Conservation (phyloP, 2,888 invertebrate species). For the Spodoptera littoralis region DNA sequence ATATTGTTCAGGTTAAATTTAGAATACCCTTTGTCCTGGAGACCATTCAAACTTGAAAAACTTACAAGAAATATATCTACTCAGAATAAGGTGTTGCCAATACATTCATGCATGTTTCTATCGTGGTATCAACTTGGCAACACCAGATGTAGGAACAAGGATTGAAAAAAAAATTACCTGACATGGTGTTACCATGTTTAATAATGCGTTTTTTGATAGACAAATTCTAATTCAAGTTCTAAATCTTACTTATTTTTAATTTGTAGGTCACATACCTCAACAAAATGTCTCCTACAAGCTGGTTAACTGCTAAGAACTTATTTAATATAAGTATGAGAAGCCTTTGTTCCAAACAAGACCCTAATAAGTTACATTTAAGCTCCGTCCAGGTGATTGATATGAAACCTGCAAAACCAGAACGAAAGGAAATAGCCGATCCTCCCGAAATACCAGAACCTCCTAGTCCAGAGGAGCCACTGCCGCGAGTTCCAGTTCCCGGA, state of each 20-base stretch:
- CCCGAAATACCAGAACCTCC: constrained; percentile 34
- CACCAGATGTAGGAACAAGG: background rate
- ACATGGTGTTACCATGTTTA: background rate
- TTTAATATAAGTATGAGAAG: background rate
- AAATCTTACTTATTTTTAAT: background rate
- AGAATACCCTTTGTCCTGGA: constrained; percentile 7
- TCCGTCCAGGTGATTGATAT: constrained; percentile 14
- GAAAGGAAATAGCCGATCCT: constrained; percentile 7
- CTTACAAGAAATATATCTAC: background rate
- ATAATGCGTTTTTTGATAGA: background rate
- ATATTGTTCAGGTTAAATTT: constrained; percentile 8
- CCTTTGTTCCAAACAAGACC: background rate
- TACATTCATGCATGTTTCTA: constrained; percentile 5
- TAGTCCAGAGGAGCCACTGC: constrained; percentile 24
- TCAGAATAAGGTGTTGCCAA: background rate
- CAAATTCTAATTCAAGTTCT: background rate
- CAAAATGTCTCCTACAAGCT: background rate
- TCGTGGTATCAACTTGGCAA: background rate
- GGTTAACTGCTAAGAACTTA: background rate
- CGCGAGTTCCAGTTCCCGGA: constrained; percentile 32
- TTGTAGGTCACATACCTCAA: constrained; percentile 20
- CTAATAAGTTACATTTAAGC: background rate
- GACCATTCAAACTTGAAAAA: constrained; percentile 3
- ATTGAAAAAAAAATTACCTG: background rate
- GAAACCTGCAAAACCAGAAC: constrained; percentile 19